phyloP scores from a whole-genome alignment of 2,113 vertebrate species.

The Bubo blakistoni region DNA sequence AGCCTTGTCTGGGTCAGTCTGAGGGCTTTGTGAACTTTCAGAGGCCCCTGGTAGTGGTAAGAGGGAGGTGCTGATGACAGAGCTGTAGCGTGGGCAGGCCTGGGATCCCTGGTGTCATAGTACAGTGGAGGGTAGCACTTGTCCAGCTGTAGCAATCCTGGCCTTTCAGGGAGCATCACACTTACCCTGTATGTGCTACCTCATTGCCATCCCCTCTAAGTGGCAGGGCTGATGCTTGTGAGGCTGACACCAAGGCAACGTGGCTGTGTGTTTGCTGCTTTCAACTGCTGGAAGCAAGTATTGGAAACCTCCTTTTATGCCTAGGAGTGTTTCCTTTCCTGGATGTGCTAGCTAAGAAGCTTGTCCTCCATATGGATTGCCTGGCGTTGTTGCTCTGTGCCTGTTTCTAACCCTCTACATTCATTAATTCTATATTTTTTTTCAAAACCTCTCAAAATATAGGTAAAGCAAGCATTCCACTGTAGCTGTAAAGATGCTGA shows the following conservation, averaged over 20 bases:
- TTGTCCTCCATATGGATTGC: neutral
- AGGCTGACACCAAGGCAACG: neutral
- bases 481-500: conserved; percentile 27
- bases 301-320: neutral
- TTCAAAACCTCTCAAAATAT: neutral
- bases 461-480: neutral
- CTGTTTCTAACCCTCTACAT: neutral
- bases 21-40: neutral
- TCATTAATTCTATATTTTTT: neutral
- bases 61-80: neutral
- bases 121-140: fast-evolving
- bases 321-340: neutral
- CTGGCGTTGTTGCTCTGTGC: neutral
- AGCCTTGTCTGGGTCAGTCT: neutral
- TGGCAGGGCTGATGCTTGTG: neutral
- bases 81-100: neutral
- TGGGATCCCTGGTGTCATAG: fast-evolving
- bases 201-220: fast-evolving
- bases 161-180: neutral
- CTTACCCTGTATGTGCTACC: fast-evolving
- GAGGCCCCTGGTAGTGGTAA: neutral
- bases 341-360: neutral
- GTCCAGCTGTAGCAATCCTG: neutral
- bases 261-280: neutral
- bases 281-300: neutral